A percentile compares a stretch with the other conserved stretches of the same genome.
phyloP scores from a whole-genome alignment of 2,113 vertebrate species.

The Rhombomys opimus region DNA sequence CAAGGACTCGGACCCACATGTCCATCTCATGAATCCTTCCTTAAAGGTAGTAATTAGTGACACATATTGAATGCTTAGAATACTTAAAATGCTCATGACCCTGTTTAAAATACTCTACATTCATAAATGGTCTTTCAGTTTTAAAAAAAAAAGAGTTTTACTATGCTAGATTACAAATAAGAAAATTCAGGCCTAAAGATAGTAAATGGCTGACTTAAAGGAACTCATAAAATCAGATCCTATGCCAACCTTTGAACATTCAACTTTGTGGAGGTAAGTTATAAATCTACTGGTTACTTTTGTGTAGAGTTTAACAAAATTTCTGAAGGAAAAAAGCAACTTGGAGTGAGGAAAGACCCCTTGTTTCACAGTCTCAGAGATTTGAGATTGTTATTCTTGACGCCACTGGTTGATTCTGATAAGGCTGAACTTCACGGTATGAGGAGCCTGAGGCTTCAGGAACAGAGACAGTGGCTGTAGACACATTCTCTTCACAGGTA shows the following conservation, averaged over 20 bases:
- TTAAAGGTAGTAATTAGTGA: not conserved
- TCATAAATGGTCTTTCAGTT: not conserved
- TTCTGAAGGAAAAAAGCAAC: not conserved
- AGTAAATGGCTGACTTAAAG: not conserved
- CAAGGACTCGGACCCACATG: not conserved
- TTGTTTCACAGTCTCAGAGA: not conserved
- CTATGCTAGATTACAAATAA: not conserved
- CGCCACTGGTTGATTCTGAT: not conserved
- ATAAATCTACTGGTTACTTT: not conserved
- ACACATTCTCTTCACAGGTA: not conserved
- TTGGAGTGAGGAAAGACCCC: too few species aligned
- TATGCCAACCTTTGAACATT: not conserved
- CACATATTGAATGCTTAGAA: not conserved
- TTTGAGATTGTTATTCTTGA: not conserved
- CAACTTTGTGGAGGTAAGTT: not conserved
- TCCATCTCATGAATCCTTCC: not conserved
- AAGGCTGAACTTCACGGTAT: not conserved
- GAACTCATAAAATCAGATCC: not conserved
- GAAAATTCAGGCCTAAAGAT: not conserved
- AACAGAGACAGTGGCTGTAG: not conserved
- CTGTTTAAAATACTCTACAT: not conserved
- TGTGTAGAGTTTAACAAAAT: not conserved
- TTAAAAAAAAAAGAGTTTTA: not conserved
- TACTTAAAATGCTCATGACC: not conserved
- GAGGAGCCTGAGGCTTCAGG: not conserved